phyloP scores from a whole-genome alignment of 2,113 vertebrate species.

The Geothlypis trichas region DNA sequence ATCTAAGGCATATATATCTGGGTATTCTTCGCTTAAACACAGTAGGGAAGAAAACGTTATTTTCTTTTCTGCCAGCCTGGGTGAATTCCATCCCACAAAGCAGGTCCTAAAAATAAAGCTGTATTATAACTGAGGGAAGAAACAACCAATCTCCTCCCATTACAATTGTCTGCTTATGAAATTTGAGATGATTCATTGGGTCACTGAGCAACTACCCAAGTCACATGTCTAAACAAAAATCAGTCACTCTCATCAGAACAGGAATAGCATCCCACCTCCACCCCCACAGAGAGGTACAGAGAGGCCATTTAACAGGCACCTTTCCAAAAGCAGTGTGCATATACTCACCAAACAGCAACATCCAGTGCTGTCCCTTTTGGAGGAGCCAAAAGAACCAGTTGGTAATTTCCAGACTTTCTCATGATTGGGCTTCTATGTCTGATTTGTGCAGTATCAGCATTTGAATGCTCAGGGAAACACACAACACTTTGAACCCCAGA shows the following conservation, averaged over 20 bases:
- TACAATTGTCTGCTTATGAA: not conserved
- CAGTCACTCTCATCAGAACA: accelerated
- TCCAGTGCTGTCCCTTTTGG: not conserved
- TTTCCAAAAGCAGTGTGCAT: not conserved
- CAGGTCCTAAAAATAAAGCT: not conserved
- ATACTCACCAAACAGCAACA: not conserved
- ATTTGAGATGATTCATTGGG: not conserved
- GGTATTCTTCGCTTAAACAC: not conserved
- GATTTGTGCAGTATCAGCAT: not conserved
- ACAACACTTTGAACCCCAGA: not conserved
- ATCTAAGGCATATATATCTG: not conserved
- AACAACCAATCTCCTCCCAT: not conserved
- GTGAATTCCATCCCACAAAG: not conserved
- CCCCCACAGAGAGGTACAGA: not conserved
- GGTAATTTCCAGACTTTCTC: not conserved
- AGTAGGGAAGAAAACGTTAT: not conserved
- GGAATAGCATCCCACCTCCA: not conserved
- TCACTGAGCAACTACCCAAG: not conserved
- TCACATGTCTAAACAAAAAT: not conserved
- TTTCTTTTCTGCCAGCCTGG: not conserved
- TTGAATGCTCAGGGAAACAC: not conserved
- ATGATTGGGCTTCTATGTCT: accelerated
- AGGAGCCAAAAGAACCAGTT: accelerated
- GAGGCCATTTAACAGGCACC: not conserved
- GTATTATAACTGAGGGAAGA: not conserved